Percentiles rank a stretch among this genome's conserved stretches.
These are phyloP conservation scores for Melangyna quadrimaculata DNA, from an alignment of 2,888 invertebrate genomes.

Conservation along the genomic window DNA sequence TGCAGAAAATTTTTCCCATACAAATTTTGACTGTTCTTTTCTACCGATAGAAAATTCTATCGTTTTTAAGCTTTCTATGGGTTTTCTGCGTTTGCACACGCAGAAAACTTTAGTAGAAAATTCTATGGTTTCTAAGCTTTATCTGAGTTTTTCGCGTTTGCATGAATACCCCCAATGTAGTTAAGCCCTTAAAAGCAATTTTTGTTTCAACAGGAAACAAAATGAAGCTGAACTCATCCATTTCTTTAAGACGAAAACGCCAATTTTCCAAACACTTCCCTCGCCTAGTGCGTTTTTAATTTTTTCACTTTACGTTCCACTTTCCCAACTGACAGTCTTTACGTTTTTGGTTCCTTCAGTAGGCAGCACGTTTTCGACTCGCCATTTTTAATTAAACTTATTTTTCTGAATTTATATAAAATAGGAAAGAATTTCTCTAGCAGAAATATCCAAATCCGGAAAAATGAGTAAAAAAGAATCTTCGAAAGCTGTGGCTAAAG, in stretches of 20 bases:
- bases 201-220: too few relatives aligned
- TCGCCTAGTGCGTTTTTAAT: slow-evolving; percentile 36
- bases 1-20: too few relatives aligned
- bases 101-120: too few relatives aligned
- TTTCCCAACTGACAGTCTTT: slow-evolving; percentile 57
- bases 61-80: too few relatives aligned
- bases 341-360: slow-evolving; percentile 61
- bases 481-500: slow-evolving; percentile 33
- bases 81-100: too few relatives aligned
- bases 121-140: too few relatives aligned
- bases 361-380: slow-evolving; percentile 66
- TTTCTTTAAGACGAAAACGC: neutral
- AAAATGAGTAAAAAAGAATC: slow-evolving; percentile 66
- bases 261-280: slow-evolving; percentile 24
- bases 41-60: too few relatives aligned
- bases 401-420: slow-evolving; percentile 47
- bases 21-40: too few relatives aligned
- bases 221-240: slow-evolving; percentile 28
- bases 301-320: slow-evolving; percentile 49
- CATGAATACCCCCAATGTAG: too few relatives aligned
- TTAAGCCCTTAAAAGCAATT: too few relatives aligned
- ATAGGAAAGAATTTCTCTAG: neutral
- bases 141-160: too few relatives aligned
- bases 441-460: neutral
- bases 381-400: slow-evolving; percentile 57